A percentile compares a stretch with the other conserved stretches of the same genome.
phyloP scores from a whole-genome alignment of 2,797 vertebrate species.

The Pelobates cultripes region DNA sequence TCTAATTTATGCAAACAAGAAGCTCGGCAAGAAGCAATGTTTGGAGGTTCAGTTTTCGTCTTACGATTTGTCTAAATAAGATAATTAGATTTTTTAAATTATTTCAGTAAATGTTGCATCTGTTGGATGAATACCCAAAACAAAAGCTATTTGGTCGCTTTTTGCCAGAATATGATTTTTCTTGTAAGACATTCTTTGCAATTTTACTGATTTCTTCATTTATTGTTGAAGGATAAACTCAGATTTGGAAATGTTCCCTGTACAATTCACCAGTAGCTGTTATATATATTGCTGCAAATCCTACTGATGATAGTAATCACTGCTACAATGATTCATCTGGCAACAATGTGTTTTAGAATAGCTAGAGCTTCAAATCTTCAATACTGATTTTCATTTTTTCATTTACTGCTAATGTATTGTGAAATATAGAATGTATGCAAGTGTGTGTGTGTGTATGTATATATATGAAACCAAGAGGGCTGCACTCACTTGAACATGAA shows the following conservation, averaged over 20 bases:
- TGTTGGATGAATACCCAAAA: slow-evolving; percentile 48
- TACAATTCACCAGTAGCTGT: slow-evolving; percentile 50
- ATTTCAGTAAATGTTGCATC: slow-evolving; percentile 46
- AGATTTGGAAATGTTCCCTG: slow-evolving; percentile 51
- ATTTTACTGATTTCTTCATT: slow-evolving; percentile 42
- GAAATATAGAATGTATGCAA: too few relatives aligned
- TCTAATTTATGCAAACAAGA: slow-evolving; percentile 52
- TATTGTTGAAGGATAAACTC: slow-evolving; percentile 43
- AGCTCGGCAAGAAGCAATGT: slow-evolving; percentile 42
- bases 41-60: slow-evolving; percentile 41
- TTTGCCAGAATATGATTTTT: slow-evolving; percentile 9
- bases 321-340: slow-evolving; percentile 36
- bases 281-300: slow-evolving; percentile 50
- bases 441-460: too few relatives aligned
- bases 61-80: slow-evolving; percentile 51
- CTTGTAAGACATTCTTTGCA: slow-evolving; percentile 10
- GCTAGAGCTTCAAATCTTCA: slow-evolving; percentile 32
- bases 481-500: too few relatives aligned
- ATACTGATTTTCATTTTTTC: slow-evolving; percentile 17
- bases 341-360: slow-evolving; percentile 32
- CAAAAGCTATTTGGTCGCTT: slow-evolving; percentile 39
- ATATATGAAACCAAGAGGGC: too few relatives aligned
- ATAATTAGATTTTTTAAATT: slow-evolving; percentile 53
- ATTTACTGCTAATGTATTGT: slow-evolving; percentile 8
- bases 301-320: slow-evolving; percentile 48